Evolutionary conservation across 1,140 invertebrate genomes (phyloP).

Genomic region (Drosophila murphyi): DNA sequence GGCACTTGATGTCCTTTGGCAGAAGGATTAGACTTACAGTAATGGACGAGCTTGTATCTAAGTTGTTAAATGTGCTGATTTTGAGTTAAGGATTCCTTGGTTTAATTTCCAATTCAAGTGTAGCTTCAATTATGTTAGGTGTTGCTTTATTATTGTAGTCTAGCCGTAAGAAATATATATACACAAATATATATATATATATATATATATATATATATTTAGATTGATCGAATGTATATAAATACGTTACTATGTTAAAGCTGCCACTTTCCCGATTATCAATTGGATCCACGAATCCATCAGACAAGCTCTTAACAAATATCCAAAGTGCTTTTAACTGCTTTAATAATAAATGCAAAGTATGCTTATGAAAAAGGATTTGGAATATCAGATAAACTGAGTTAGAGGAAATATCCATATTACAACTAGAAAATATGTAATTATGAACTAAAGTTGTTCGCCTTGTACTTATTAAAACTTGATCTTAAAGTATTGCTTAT

Average conservation of each 20-base stretch:
- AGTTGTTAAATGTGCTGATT: constrained; percentile 22
- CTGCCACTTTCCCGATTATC: constrained; percentile 17
- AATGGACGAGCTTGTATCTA: constrained; percentile 54
- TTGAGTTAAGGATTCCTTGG: constrained; percentile 14
- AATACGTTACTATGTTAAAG: constrained; percentile 23
- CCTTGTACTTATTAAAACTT: background rate
- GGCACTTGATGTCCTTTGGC: constrained; percentile 46
- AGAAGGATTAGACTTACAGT: constrained; percentile 35
- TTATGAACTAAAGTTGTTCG: background rate
- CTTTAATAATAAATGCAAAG: constrained; percentile 6
- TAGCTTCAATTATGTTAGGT: constrained; percentile 57
- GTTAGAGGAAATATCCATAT: background rate
- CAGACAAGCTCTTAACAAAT: background rate
- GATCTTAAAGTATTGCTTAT: background rate
- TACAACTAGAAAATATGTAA: background rate
- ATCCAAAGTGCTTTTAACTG: background rate
- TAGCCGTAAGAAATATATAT: constrained; percentile 38
- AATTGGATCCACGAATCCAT: background rate
- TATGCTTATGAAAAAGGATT: constrained; percentile 5
- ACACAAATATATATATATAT: constrained; percentile 21
- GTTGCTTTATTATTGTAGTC: constrained; percentile 75
- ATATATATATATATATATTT: constrained; percentile 20
- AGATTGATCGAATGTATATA: constrained; percentile 35
- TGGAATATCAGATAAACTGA: background rate
- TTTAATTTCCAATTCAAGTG: constrained; percentile 23